These are phyloP conservation scores for Champsocephalus gunnari DNA, from an alignment of 2,797 vertebrate species.

Conservation along the genomic window DNA sequence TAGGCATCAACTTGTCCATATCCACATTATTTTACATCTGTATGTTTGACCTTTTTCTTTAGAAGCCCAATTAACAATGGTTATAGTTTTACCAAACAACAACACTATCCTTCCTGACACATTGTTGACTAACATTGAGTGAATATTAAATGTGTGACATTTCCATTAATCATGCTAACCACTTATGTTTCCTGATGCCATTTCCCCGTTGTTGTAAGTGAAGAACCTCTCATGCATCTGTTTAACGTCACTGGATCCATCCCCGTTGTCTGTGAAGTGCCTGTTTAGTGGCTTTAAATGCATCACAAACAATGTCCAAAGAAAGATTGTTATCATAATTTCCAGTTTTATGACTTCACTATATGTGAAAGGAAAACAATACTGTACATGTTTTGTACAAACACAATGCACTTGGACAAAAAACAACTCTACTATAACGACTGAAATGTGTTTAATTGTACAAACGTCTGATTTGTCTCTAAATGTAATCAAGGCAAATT, in stretches of 20 bases:
- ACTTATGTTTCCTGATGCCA: constrained; percentile 39
- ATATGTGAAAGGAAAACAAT: background rate
- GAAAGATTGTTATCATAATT: constrained; percentile 6
- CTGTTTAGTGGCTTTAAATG: constrained; percentile 42
- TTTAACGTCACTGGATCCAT: constrained; percentile 33
- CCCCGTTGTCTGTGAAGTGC: constrained; percentile 35
- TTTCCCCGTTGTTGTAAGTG: constrained; percentile 14
- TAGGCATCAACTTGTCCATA: background rate
- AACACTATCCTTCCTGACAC: constrained; percentile 13
- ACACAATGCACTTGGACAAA: background rate
- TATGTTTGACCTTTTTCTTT: constrained; percentile 23
- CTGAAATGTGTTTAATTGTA: background rate
- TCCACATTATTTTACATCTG: background rate
- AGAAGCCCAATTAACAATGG: constrained; percentile 13
- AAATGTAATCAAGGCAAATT: constrained; percentile 6
- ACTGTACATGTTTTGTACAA: background rate
- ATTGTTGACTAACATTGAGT: constrained; percentile 18
- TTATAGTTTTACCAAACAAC: constrained; percentile 28
- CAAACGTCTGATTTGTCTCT: constrained; percentile 1
- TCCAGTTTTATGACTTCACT: constrained; percentile 3
- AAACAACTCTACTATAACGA: background rate
- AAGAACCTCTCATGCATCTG: constrained; percentile 46
- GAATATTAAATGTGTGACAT: constrained; percentile 45
- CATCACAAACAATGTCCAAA: constrained; percentile 30
- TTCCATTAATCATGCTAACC: constrained; percentile 35